These are phyloP conservation scores for Drosophila suzukii DNA, from an alignment of 1,140 invertebrate species.

Conservation along the genomic window DNA sequence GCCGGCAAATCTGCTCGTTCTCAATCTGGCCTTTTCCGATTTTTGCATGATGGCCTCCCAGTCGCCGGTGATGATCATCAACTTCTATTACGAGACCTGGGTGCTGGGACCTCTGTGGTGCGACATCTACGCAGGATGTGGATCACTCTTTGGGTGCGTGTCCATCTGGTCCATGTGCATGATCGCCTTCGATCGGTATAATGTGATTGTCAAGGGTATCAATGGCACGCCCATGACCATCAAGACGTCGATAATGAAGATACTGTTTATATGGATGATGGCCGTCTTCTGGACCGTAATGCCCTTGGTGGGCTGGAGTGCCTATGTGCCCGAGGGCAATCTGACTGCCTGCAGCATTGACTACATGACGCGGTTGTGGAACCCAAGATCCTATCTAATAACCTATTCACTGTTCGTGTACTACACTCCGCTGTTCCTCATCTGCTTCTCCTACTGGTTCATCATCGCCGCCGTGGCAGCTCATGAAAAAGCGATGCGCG, in stretches of 20 bases:
- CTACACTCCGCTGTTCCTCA: slow-evolving; percentile 89
- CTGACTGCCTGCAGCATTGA: slow-evolving; percentile 94
- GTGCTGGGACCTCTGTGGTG: slow-evolving; percentile 92
- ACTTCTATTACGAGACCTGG: slow-evolving; percentile 95
- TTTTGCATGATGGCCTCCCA: slow-evolving; percentile 94
- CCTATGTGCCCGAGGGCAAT: slow-evolving; percentile 94
- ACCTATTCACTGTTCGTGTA: slow-evolving; percentile 90
- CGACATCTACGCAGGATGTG: slow-evolving; percentile 91
- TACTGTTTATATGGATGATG: slow-evolving; percentile 89
- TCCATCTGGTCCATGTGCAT: slow-evolving; percentile 95
- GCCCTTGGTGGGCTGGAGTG: slow-evolving; percentile 89
- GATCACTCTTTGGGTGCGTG: slow-evolving; percentile 91
- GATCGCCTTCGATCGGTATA: slow-evolving; percentile 94
- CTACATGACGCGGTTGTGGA: slow-evolving; percentile 89
- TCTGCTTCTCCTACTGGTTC: slow-evolving; percentile 91
- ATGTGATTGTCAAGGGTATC: slow-evolving; percentile 92
- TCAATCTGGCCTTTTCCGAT: slow-evolving; percentile 88
- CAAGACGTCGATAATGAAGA: slow-evolving; percentile 88
- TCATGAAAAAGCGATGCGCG: slow-evolving; percentile 92
- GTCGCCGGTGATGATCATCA: slow-evolving; percentile 93
- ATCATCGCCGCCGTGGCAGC: slow-evolving; percentile 91
- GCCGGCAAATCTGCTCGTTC: slow-evolving; percentile 86
- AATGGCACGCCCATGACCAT: slow-evolving; percentile 89
- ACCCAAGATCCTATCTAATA: slow-evolving; percentile 88
- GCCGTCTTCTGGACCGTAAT: slow-evolving; percentile 89